Base-by-base conservation (phyloP, 64 coral and sea anemone genomes). In the Porites australiensis region DNA sequence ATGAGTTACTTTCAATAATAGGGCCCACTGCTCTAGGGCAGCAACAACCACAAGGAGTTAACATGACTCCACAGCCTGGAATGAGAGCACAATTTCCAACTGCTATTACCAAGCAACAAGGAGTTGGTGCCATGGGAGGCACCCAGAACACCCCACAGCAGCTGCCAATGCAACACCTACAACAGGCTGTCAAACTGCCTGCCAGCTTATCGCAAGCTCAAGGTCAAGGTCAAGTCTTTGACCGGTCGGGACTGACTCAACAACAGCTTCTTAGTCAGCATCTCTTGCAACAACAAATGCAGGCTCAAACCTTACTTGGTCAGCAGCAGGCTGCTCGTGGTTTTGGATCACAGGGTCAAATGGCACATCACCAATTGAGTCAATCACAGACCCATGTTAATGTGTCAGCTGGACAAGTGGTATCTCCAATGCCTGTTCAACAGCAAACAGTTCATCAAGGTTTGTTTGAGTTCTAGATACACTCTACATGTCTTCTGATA, bases 291-390 rank as follows among this genome's bases (percentile, higher is more conserved):
- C 83, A 86, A 55, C 70, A 88, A 46, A 50, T 88, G 23, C 50
- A 59, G 27, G 21, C 72, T 60, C 82, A 87, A 76, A 46, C 76
- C 62, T 44, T 76, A 53, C 49, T 75, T 15, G 9, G 67, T 44
- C 86, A 74, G 8, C 51, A 74, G 58, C 9, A 37, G 27, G 27
- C 27, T 37, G 27, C 50, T 44, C 20, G 55, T 46, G 49, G 70
- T 46, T 82, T 87, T 2, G 9, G 60, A 21, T 48, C 74, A 10
- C 82, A 86, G 22, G 74, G 85, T 64, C 62, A 74, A 20, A 59
- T 50, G 8, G 82, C 44, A 58, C 85, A 83, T 87, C 82, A 83
- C 9, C 91, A 93, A 44, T 87, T 93, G 83, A 74, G 22, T 3
- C 85, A 74, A 14, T 46, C 79, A 59, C 89, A 69, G 55, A 58